phyloP scores from a whole-genome alignment of 1,140 invertebrate genomes.

The Globodera ellingtonae region DNA sequence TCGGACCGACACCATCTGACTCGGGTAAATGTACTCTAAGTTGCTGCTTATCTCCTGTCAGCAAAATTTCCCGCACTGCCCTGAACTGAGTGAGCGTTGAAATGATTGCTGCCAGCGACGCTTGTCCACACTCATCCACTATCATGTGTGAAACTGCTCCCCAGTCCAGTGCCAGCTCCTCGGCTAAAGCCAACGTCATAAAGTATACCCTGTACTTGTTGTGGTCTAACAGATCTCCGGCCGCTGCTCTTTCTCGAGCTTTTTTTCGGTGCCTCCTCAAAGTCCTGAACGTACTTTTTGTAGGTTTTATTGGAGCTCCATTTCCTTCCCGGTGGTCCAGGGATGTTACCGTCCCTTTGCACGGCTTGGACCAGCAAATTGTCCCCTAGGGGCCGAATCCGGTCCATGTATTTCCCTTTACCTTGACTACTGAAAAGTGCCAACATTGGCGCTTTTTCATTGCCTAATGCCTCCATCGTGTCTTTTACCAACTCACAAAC shows the following conservation, averaged over 20 bases:
- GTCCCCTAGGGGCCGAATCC: neutral
- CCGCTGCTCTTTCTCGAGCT: neutral
- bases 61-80: neutral
- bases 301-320: neutral
- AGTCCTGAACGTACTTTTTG: neutral
- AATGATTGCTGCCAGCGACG: neutral
- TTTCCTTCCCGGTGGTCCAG: neutral
- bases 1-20: neutral
- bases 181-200: neutral
- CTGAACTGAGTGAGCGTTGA: neutral
- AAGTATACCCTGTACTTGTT: neutral
- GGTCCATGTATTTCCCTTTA: neutral
- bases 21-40: neutral
- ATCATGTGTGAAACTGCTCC: neutral
- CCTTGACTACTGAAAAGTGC: slow-evolving; percentile 1
- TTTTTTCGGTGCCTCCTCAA: neutral
- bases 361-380: neutral
- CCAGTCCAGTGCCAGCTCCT: neutral
- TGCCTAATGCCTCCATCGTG: neutral
- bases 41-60: neutral
- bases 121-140: slow-evolving; percentile 2
- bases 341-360: neutral
- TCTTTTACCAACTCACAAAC: slow-evolving; percentile 13
- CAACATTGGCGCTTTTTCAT: neutral
- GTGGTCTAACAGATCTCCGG: neutral